Evolutionary conservation across 1,140 invertebrate genomes (phyloP).

Genomic region (Harlomillsia oculata): DNA sequence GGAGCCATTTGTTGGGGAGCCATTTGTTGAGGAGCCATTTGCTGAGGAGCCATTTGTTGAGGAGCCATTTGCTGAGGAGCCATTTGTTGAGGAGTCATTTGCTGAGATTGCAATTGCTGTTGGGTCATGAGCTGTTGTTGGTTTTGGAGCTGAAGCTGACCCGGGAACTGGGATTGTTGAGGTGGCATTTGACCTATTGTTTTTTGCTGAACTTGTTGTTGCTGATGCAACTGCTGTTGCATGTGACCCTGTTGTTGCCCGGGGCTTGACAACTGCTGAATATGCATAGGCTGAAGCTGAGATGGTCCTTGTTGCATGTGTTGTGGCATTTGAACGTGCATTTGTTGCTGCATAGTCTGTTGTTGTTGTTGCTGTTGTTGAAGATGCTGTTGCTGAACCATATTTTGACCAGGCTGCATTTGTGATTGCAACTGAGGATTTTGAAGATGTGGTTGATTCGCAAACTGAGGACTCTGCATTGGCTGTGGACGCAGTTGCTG

Average conservation of each 20-base stretch:
- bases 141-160: no score
- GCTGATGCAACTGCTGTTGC: constrained; percentile 2
- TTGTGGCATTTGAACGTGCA: not conserved
- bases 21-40: not conserved
- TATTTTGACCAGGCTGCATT: not conserved
- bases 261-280: not conserved
- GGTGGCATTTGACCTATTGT: not conserved
- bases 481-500: no score
- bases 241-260: no score
- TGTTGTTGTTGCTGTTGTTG: not conserved
- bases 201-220: not conserved
- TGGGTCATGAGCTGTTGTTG: not conserved
- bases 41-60: not conserved
- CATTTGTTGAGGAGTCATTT: not conserved
- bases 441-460: not conserved
- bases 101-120: not conserved
- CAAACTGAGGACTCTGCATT: not conserved
- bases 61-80: not conserved
- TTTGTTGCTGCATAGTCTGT: not conserved
- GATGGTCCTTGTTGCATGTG: not conserved
- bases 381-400: no score
- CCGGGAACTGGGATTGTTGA: no score
- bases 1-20: not conserved
- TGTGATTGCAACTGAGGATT: not conserved
- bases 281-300: not conserved